phyloP scores from a whole-genome alignment of 2,113 vertebrate species.

The Hypanus sabinus region DNA sequence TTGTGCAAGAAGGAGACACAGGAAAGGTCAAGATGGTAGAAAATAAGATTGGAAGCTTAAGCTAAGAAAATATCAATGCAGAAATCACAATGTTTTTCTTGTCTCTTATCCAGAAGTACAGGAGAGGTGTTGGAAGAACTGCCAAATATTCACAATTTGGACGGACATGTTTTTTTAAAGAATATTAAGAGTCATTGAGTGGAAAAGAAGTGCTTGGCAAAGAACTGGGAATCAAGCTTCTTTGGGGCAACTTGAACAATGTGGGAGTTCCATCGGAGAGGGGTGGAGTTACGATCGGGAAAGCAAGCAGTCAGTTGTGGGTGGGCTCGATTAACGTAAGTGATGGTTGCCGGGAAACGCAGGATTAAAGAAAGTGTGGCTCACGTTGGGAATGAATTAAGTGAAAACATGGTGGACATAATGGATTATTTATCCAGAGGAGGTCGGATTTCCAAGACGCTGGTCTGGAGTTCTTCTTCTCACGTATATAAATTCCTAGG shows the following conservation, averaged over 20 bases:
- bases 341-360: neutral
- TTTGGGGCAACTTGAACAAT: neutral
- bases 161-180: neutral
- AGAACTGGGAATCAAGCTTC: neutral
- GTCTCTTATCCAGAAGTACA: neutral
- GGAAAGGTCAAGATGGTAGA: neutral
- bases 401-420: neutral
- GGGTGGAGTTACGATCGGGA: neutral
- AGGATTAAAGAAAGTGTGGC: neutral
- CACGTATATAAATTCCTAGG: too few relatives aligned
- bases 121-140: neutral
- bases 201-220: constrained; percentile 1
- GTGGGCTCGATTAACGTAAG: neutral
- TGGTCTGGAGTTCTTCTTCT: too few relatives aligned
- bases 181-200: constrained; percentile 7
- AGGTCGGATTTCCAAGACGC: neutral
- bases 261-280: neutral
- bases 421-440: neutral
- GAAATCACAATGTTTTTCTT: neutral
- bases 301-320: neutral
- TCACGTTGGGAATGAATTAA: neutral
- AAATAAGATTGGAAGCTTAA: neutral
- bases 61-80: neutral
- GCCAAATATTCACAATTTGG: constrained; percentile 13
- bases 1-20: neutral